Base-by-base conservation (phyloP, 2,113 vertebrate species). In the Dipodomys stephensi region DNA sequence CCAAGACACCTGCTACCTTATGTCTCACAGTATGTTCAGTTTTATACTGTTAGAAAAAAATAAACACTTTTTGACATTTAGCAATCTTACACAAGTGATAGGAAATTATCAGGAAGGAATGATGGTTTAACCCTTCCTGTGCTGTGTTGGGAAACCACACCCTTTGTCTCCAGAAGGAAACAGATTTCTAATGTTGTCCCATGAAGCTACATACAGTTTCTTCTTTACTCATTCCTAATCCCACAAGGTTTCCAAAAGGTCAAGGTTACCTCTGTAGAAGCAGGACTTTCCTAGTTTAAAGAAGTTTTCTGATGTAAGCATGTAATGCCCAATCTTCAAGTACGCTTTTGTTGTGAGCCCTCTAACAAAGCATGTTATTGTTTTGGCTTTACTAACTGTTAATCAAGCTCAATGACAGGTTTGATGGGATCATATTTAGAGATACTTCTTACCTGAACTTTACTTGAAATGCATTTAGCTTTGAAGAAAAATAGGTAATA, bases 1-100 rank as follows among this genome's bases (percentile, higher is more conserved):
- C 98, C 98, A 98, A 98, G 98, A 98, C 98, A 98, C 98, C 98
- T 99, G 98, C 98, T 98, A 98, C 98, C 98, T 98, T 98, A 98
- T 98, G 98, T 98, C 98, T 98, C 97, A 96, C 98, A 98, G 98
- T 98, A 98, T 98, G 98, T 98, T 98, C 98, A 96, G 97, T 98
- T 98, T 98, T 98, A 98, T 98, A 98, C 98, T 98, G 97, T 98
- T 98, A 98, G 97, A 96, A 97, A 98, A 97, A 97, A 98, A 97
- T 91, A 97, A 95, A 95, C 97, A 98, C 98, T 98, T 98, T 98
- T 97, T 98, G 98, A 98, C 98, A 98, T 98, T 98, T 98, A 98
- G 96, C 97, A 98, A 98, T 98, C 97, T 98, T 98, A 97, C 96
- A 94, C 88, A 97, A 98, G 97, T 96, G 83, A 98, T 98, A 97